These are phyloP conservation scores for Toxotes jaculatrix DNA, from an alignment of 2,113 vertebrate genomes.

Conservation along the genomic window DNA sequence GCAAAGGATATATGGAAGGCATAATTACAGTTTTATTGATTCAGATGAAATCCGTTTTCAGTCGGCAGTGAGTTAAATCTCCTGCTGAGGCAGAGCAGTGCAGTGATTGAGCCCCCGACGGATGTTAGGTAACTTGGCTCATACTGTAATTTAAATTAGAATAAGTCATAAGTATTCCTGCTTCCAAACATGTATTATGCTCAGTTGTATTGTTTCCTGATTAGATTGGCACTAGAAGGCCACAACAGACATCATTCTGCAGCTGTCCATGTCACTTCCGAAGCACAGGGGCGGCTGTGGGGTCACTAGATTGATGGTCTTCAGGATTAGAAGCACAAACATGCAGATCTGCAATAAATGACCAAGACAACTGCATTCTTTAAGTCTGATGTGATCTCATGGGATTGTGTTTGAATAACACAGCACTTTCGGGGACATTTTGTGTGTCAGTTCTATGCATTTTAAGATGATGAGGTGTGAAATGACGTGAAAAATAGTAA, in stretches of 20 bases:
- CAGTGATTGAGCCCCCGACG: slow-evolving; percentile 46
- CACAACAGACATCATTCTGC: slow-evolving; percentile 51
- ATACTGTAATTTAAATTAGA: slow-evolving; percentile 58
- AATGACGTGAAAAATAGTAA: no score
- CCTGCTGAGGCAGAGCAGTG: slow-evolving; percentile 34
- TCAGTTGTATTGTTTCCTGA: slow-evolving; percentile 60
- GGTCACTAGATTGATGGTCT: slow-evolving; percentile 18
- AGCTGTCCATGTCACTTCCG: background rate
- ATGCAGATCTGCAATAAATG: background rate
- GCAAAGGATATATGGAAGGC: slow-evolving; percentile 62
- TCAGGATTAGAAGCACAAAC: background rate
- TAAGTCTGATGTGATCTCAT: background rate
- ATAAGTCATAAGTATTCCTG: slow-evolving; percentile 53
- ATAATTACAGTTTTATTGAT: slow-evolving; percentile 76
- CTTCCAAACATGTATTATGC: slow-evolving; percentile 43
- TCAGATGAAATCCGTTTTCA: slow-evolving; percentile 64
- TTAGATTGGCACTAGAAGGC: slow-evolving; percentile 64
- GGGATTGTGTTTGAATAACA: no score
- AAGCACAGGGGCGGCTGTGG: background rate
- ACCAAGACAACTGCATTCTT: background rate
- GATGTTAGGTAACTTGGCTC: slow-evolving; percentile 55
- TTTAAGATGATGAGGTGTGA: no score
- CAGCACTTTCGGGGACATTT: no score
- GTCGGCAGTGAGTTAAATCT: slow-evolving; percentile 50
- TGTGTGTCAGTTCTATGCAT: no score